These are phyloP conservation scores for Endomychus coccineus DNA, from an alignment of 2,888 invertebrate genomes.

Conservation along the genomic window DNA sequence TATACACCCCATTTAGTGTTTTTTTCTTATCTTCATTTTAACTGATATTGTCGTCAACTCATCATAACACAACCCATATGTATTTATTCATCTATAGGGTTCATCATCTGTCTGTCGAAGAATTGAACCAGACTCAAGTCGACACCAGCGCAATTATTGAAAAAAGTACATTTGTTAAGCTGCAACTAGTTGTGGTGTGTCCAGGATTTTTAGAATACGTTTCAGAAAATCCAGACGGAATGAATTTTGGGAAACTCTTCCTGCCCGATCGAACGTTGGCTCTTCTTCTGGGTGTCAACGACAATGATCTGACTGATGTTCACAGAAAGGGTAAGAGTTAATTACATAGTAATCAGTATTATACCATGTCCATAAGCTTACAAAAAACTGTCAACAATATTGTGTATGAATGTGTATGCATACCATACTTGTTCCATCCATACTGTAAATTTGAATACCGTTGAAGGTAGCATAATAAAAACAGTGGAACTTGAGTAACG, in stretches of 20 bases:
- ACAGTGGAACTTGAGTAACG: no score
- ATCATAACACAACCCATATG: not conserved
- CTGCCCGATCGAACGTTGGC: constrained; percentile 68
- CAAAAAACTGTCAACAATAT: no score
- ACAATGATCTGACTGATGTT: constrained; percentile 59
- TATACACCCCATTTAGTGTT: no score
- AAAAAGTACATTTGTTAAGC: constrained; percentile 56
- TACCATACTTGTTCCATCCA: no score
- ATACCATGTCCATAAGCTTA: no score
- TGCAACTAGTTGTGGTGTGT: constrained; percentile 75
- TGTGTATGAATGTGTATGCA: no score
- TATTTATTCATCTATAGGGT: constrained; percentile 50
- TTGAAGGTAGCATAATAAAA: no score
- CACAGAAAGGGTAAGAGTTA: constrained; percentile 56
- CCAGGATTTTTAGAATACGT: constrained; percentile 63
- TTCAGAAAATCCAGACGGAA: constrained; percentile 49
- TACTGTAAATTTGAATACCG: no score
- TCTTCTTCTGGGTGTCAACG: constrained; percentile 73
- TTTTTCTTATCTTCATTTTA: no score
- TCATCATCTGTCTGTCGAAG: constrained; percentile 66
- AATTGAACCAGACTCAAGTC: constrained; percentile 47
- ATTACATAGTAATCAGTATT: no score
- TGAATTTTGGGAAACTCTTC: constrained; percentile 52
- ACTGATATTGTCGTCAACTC: no score
- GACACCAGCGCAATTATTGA: constrained; percentile 49